These are phyloP conservation scores for Vidua chalybeata DNA, from an alignment of 2,113 vertebrate species.

Conservation along the genomic window DNA sequence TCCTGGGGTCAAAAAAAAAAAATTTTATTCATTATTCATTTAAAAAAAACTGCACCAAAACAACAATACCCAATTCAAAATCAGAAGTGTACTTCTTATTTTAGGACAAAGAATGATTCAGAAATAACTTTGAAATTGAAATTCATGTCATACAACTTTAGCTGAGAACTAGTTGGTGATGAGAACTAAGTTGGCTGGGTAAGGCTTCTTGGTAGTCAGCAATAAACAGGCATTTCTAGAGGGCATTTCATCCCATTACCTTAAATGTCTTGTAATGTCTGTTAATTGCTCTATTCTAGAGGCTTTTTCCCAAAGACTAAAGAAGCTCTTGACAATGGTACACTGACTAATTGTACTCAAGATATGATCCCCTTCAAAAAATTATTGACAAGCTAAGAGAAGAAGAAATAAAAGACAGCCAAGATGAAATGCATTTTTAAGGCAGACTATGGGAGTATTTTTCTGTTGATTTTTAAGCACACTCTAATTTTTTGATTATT, in stretches of 20 bases:
- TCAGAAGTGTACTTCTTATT: neutral
- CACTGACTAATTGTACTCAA: neutral
- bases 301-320: neutral
- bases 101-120: neutral
- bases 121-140: neutral
- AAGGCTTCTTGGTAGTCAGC: neutral
- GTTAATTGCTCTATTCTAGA: neutral
- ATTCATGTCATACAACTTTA: neutral
- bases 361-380: neutral
- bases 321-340: neutral
- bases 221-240: neutral
- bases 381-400: neutral
- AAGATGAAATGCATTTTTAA: neutral
- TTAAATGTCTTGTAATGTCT: neutral
- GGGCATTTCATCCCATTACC: neutral
- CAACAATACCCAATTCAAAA: neutral
- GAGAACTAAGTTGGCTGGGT: neutral
- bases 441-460: fast-evolving
- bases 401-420: neutral
- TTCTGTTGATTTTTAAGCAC: neutral
- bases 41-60: neutral
- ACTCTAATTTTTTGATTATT: neutral
- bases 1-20: neutral
- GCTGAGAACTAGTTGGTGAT: neutral
- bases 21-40: neutral